Evolutionary conservation across 2,888 invertebrate genomes (phyloP).

Genomic region (Trimorus sp.): DNA sequence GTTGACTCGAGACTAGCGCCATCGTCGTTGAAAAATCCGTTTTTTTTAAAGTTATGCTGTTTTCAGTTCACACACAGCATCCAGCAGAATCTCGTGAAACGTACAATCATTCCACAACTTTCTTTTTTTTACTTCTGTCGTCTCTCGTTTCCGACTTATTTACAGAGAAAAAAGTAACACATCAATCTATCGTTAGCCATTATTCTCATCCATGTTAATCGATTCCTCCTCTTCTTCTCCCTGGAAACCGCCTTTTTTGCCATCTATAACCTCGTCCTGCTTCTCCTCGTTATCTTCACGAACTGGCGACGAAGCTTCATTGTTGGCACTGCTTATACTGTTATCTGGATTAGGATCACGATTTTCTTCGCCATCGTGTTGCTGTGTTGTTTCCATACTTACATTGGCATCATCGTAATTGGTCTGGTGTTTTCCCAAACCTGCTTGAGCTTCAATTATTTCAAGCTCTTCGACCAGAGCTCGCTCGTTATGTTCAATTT

Average conservation of each 20-base stretch:
- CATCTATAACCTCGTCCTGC: conserved; percentile 54
- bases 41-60: conserved; percentile 1
- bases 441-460: conserved; percentile 76
- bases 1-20: not conserved
- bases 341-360: conserved; percentile 78
- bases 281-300: conserved; percentile 39
- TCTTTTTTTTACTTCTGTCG: not conserved
- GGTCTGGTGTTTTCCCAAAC: conserved; percentile 74
- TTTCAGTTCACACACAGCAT: conserved; percentile 11
- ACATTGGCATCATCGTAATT: conserved; percentile 70
- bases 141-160: conserved; percentile 24
- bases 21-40: conserved; percentile 1
- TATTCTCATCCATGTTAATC: conserved; percentile 73
- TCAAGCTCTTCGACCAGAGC: conserved; percentile 76
- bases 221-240: conserved; percentile 55
- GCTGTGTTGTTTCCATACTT: conserved; percentile 60
- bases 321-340: conserved; percentile 58
- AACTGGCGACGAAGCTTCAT: conserved; percentile 35
- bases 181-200: conserved; percentile 73
- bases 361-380: conserved; percentile 77
- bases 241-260: conserved; percentile 64
- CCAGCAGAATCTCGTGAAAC: not conserved
- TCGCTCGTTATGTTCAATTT: conserved; percentile 76
- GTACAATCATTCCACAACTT: not conserved
- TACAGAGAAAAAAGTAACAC: conserved; percentile 45